A percentile compares a stretch with the other conserved stretches of the same genome.
These are phyloP conservation scores for Stenopsyche tienmushanensis DNA, from an alignment of 1,140 invertebrate species.

Conservation along the genomic window DNA sequence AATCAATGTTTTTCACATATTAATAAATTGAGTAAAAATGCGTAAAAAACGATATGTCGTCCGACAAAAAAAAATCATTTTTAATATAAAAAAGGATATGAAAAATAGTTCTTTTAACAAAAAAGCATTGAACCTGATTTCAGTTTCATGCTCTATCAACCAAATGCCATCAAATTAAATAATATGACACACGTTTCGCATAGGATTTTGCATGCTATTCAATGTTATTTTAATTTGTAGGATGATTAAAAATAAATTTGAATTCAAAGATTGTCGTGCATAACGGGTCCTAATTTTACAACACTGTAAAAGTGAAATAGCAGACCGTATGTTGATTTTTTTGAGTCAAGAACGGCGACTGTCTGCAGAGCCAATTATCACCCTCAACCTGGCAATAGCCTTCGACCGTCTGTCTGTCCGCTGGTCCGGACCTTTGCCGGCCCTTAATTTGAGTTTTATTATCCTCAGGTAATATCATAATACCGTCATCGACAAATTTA, in stretches of 20 bases:
- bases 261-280: no score
- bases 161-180: no score
- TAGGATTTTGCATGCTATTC: not conserved
- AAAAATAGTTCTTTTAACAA: not conserved
- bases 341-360: constrained; percentile 15
- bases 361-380: constrained; percentile 37
- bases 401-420: not conserved
- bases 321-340: constrained; percentile 37
- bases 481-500: no score
- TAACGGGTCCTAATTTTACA: constrained; percentile 34
- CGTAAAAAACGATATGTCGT: no score
- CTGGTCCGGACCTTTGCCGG: not conserved
- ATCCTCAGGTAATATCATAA: not conserved
- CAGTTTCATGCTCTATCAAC: no score
- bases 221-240: not conserved
- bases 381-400: constrained; percentile 6
- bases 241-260: no score
- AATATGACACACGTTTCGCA: no score
- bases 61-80: not conserved
- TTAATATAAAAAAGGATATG: not conserved
- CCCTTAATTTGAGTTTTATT: constrained; percentile 5
- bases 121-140: no score
- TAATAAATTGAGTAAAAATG: no score
- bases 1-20: no score
- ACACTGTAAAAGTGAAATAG: constrained; percentile 39